These are phyloP conservation scores for Rotaria socialis DNA, from an alignment of 2,888 invertebrate genomes.

Conservation along the genomic window DNA sequence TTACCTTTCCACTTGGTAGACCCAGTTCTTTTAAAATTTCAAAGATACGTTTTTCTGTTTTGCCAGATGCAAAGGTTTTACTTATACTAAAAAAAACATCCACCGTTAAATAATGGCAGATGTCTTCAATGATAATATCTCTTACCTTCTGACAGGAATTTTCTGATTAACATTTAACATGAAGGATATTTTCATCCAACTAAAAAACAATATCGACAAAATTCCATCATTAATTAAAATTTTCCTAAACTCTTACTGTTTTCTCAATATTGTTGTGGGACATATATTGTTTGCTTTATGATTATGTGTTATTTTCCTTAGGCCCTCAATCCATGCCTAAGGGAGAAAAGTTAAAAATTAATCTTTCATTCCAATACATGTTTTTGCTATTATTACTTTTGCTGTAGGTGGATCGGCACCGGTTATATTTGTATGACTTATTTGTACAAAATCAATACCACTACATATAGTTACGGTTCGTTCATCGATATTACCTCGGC, in stretches of 20 bases:
- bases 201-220: slow-evolving; percentile 58
- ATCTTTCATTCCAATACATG: not conserved
- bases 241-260: slow-evolving; percentile 77
- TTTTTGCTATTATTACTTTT: slow-evolving; percentile 67
- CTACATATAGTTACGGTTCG: slow-evolving; percentile 93
- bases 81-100: slow-evolving; percentile 67
- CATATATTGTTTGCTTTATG: slow-evolving; percentile 93
- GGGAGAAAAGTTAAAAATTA: slow-evolving; percentile 51
- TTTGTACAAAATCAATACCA: slow-evolving; percentile 96
- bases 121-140: slow-evolving; percentile 14
- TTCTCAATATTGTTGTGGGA: slow-evolving; percentile 87
- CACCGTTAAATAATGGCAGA: not conserved
- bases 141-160: slow-evolving; percentile 79
- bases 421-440: slow-evolving; percentile 91
- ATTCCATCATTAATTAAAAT: not conserved
- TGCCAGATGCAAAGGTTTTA: slow-evolving; percentile 96
- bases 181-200: slow-evolving; percentile 96
- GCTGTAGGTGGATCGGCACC: slow-evolving; percentile 87
- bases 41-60: slow-evolving; percentile 94
- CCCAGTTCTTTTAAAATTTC: slow-evolving; percentile 88
- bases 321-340: slow-evolving; percentile 85
- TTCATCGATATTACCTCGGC: slow-evolving; percentile 70
- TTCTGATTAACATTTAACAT: slow-evolving; percentile 86
- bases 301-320: slow-evolving; percentile 86
- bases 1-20: slow-evolving; percentile 73